phyloP scores from a whole-genome alignment of 2,888 invertebrate genomes.

The Cecidostiba fungosa region DNA sequence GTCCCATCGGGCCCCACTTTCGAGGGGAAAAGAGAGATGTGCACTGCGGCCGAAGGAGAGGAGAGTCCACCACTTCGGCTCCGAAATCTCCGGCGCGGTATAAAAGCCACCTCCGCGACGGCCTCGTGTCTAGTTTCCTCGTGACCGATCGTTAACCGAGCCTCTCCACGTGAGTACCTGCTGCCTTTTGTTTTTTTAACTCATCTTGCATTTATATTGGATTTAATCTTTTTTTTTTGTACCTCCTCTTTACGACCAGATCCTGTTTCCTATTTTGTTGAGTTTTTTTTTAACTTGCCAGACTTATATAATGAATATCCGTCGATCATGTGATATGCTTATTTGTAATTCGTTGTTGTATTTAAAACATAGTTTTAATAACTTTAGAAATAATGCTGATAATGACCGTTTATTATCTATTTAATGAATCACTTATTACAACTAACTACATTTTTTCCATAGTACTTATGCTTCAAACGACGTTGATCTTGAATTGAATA shows the following conservation, averaged over 20 bases:
- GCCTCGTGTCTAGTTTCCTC: conserved; percentile 75
- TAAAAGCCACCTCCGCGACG: conserved; percentile 75
- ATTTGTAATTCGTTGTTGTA: too few species aligned
- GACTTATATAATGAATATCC: neutral
- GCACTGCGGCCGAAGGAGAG: conserved; percentile 39
- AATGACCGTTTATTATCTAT: too few species aligned
- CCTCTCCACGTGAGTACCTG: conserved; percentile 69
- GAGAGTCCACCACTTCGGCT: conserved; percentile 61
- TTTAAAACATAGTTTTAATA: too few species aligned
- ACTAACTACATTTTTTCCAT: too few species aligned
- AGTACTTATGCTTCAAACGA: too few species aligned
- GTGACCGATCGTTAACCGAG: conserved; percentile 68
- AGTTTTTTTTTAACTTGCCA: neutral
- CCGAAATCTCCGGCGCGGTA: conserved; percentile 67
- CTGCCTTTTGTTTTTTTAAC: neutral
- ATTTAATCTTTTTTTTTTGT: neutral
- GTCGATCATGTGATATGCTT: too few species aligned
- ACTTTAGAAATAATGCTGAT: too few species aligned
- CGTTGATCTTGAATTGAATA: too few species aligned
- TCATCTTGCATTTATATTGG: neutral
- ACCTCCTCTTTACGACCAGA: too few species aligned
- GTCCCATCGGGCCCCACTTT: conserved; percentile 35
- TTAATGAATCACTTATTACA: too few species aligned
- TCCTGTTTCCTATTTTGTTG: neutral
- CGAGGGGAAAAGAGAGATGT: conserved; percentile 40